Evolutionary conservation across 2,888 invertebrate genomes (phyloP).

Genomic region (Sinodicranocentrus sp.): DNA sequence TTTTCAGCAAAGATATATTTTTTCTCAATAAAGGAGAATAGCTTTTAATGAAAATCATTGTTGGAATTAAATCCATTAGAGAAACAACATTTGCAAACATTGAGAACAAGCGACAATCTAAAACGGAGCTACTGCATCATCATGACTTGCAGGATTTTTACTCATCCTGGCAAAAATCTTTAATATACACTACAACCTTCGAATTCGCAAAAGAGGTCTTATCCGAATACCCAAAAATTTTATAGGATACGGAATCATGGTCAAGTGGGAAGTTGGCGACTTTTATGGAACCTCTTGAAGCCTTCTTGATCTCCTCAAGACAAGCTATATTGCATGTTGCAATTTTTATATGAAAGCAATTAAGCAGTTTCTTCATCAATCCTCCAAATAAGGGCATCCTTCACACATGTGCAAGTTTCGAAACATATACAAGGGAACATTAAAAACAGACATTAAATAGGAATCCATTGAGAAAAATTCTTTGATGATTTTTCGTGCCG

Average conservation of each 20-base stretch:
- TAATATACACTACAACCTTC: too few species aligned
- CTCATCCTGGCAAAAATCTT: slow-evolving; percentile 20
- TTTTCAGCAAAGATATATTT: slow-evolving; percentile 56
- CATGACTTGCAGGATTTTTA: slow-evolving; percentile 55
- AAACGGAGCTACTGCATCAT: slow-evolving; percentile 23
- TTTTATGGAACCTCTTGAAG: slow-evolving; percentile 58
- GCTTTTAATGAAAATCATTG: slow-evolving; percentile 65
- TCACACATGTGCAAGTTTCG: neutral
- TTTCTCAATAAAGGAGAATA: slow-evolving; percentile 37
- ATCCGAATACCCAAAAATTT: slow-evolving; percentile 12
- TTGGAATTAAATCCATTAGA: slow-evolving; percentile 54
- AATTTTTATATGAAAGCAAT: slow-evolving; percentile 38
- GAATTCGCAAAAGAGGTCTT: too few species aligned
- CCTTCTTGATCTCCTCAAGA: too few species aligned
- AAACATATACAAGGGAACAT: slow-evolving; percentile 12
- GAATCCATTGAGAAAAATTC: neutral
- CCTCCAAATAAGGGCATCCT: slow-evolving; percentile 47
- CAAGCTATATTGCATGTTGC: too few species aligned
- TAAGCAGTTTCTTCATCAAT: slow-evolving; percentile 37
- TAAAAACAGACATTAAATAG: slow-evolving; percentile 16
- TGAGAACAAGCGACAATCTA: neutral
- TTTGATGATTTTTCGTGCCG: slow-evolving; percentile 20
- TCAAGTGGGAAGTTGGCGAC: slow-evolving; percentile 40
- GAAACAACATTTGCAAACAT: slow-evolving; percentile 39
- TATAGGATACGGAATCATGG: slow-evolving; percentile 9